Base-by-base conservation (phyloP, 2,797 vertebrate species). In the Amazonetta brasiliensis region DNA sequence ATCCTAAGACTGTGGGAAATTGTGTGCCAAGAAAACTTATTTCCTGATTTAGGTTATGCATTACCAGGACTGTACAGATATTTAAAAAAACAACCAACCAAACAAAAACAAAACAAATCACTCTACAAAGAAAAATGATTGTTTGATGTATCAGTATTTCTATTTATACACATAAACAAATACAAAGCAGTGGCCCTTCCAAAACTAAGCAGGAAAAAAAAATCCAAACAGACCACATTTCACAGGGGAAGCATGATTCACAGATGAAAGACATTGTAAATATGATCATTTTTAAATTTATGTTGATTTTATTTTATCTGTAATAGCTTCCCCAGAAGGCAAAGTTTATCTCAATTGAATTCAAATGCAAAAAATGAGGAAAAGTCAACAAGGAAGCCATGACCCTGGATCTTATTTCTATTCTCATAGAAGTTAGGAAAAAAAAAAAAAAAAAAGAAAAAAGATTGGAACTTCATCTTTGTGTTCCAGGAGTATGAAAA, bases 261-360 rank as follows among this genome's bases (percentile, higher is more conserved):
- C 54, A 77, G 75, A 55, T n/a, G 54, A 26, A 44, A 80, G 88
- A 81, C 64, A 41, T 22, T 64, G 52, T 91, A 95, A 95, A 87
- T 90, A 82, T 35, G 41, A 87, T 89, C 58, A 80, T 31, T 23
- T 90, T 95, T 95, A 85, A 95, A 95, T 94, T 94, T 89, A 95
- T 94, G 86, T 89, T 92, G 68, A 82, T 93, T 87, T 79, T 67
- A 83, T 44, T 71, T 93, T 94, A 96, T 96, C 94, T 92, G 44
- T 87, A 96, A 87, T 96, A 93, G 58, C 78, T 95, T 96, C 90
- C 94, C 46, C 54, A 68, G 30, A 88, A 92, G 90, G 86, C 95
- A 96, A 95, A 94, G 94, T 92, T 96, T 96, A 97, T 97, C 95
- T 95, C 20, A 8, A 95, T 82, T 93, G 92, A 94, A 44, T 85